Base-by-base conservation (phyloP, 2,113 vertebrate genomes). In the Mola mola region DNA sequence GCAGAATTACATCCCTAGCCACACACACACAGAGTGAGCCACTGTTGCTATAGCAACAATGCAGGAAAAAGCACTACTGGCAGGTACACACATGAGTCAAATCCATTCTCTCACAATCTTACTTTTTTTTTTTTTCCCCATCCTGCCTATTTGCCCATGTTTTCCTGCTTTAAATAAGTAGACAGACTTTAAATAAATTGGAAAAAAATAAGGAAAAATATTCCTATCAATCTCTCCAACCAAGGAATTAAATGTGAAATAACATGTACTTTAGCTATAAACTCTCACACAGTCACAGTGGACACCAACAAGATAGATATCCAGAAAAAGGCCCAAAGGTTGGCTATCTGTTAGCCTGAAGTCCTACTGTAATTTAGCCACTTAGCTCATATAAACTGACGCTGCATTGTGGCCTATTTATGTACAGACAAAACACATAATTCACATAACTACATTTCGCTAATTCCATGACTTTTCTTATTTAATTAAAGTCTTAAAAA, bases 1-100 rank as follows among this genome's bases (percentile, higher is more conserved):
- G 68, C 60, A 79, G 65, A 84, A 83, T 83, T 83, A 86, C 72
- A 89, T 76, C 59, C 73, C 66, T 36, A 63, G 71, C 80, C 77
- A 40, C 34, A 40, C 51, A 16, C 33, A 26, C 25, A 50, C 48
- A 34, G 12, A 25, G 56, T n/a, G 43, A 61, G 33, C 38, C 5
- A 8, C 46, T 81, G 88, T 88, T 90, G 83, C 90, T 48, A 88
- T 87, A 81, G 82, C 50, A 81, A 90, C 78, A 17, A 41, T 11
- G 44, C 22, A 57, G 21, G 60, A 72, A 83, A 77, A 87, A 66
- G 51, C 75, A 81, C 50, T 49, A 59, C 75, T 81, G 66, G 73
- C 75, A 87, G 74, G 82, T 79, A 86, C 87, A 82, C 81, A 78
- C 65, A 42, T n/a, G 50, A 78, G 72, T 81, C 37, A 44, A 50